Conservation (phyloP, 2,797 vertebrate genomes). For the Meriones psammophilus region DNA sequence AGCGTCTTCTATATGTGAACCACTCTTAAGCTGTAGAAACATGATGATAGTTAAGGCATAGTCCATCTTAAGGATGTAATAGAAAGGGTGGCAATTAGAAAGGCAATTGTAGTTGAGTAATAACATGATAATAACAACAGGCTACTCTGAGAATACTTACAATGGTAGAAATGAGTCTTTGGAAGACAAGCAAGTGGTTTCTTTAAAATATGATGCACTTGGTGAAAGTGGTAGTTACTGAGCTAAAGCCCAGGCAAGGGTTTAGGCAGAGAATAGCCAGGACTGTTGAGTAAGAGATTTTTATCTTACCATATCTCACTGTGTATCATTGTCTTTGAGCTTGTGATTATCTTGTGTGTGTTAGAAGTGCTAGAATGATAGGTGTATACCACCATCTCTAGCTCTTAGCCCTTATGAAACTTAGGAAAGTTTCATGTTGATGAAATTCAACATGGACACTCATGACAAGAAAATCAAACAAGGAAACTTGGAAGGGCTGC, state of each 20-base stretch:
- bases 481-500: not conserved
- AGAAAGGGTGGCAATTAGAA: not conserved
- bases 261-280: not conserved
- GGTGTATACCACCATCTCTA: not conserved
- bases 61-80: not conserved
- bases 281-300: not conserved
- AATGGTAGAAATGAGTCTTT: not conserved
- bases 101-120: slow-evolving; percentile 1
- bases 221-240: not conserved
- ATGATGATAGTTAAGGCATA: not conserved
- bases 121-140: not conserved
- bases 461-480: not conserved
- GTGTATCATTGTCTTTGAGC: not conserved
- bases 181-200: slow-evolving; percentile 8
- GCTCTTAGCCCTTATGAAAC: not conserved
- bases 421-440: not conserved
- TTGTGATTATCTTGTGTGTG: not conserved
- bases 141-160: not conserved
- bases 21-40: not conserved
- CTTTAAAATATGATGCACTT: not conserved
- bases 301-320: not conserved
- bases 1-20: not conserved
- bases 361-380: too few species aligned
- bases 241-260: not conserved
- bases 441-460: not conserved